Evolutionary conservation across 2,888 invertebrate genomes (phyloP), one percentile per base, ranked within the genome.

Genomic region (Synergus laeviventris): DNA sequence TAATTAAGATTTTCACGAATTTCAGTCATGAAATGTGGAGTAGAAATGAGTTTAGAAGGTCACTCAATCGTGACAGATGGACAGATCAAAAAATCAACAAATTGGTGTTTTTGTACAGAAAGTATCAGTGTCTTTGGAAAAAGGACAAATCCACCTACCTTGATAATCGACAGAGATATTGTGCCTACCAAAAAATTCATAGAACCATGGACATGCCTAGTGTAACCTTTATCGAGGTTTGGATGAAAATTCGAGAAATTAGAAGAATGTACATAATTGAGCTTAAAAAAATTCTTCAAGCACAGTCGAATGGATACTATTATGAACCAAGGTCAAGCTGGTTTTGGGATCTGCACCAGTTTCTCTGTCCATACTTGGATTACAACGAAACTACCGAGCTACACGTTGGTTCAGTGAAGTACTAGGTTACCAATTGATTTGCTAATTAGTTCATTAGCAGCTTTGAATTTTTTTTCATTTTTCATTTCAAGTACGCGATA

Each of bases 221-320:
- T 24, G 76, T 83, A 18, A 83, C 60, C 4, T 31, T 85, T 56
- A 39, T 86, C 16, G 84, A 86, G 75, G 82, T 87, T 36, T 82
- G 87, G 74, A 78, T 86, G 81, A 87, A 85, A 75, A 82, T 87
- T 14, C 85, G 85, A 14, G 81, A 86, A 74, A 75, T 87, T 62
- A 80, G 86, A 21, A 80, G 79, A n/a, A 24, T 81, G 16, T 88
- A 87, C 81, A 80, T 85, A 5, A 45, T 70, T 31, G 85, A 87
- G 64, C 76, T 86, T 42, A 82, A 79, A 59, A 83, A 66, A 61
- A 76, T 83, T 16, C 76, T 81, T 5, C 70, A 78, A 31, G 82
- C 83, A 9, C 59, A 83, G 59, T 76, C 77, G 4, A 61, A 11
- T 49, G 81, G 83, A 31, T 56, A 38, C 4, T 64, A 73, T 12